These are phyloP conservation scores for Blastomussa wellsi DNA, from an alignment of 92 coral and sea anemone genomes.

Conservation along the genomic window DNA sequence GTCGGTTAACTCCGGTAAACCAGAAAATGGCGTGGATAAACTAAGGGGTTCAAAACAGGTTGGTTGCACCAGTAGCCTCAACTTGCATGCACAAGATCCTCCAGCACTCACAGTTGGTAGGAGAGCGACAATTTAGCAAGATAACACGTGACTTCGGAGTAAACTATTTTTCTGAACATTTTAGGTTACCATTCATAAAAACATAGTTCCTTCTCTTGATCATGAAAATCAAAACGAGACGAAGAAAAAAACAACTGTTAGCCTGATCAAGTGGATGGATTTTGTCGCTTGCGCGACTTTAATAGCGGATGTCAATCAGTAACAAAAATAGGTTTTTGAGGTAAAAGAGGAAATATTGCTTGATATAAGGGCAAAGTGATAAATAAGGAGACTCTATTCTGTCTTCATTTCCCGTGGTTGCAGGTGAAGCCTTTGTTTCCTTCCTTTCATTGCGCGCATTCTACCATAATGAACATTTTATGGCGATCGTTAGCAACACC, in stretches of 20 bases:
- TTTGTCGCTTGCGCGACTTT: background rate
- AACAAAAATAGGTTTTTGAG: background rate
- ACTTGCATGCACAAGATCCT: background rate
- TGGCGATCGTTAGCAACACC: background rate
- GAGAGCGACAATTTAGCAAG: background rate
- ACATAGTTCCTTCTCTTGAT: background rate
- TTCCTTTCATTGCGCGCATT: background rate
- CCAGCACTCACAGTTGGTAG: background rate
- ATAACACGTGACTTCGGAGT: background rate
- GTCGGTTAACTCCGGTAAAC: no score
- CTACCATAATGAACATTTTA: conserved; percentile 3
- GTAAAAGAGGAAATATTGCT: background rate
- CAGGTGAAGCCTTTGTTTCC: conserved; percentile 1
- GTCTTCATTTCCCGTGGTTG: conserved; percentile 3
- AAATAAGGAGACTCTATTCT: background rate
- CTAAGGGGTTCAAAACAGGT: no score
- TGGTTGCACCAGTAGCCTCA: background rate
- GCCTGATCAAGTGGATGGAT: background rate
- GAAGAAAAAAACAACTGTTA: background rate
- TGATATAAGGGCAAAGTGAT: background rate
- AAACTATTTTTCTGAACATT: background rate
- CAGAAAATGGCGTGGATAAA: no score
- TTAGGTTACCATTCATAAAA: background rate
- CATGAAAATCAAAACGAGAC: background rate
- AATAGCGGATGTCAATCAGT: background rate